Evolutionary conservation across 2,113 vertebrate genomes (phyloP), one percentile per base, ranked within the genome.

Genomic region (Pao palembangensis): DNA sequence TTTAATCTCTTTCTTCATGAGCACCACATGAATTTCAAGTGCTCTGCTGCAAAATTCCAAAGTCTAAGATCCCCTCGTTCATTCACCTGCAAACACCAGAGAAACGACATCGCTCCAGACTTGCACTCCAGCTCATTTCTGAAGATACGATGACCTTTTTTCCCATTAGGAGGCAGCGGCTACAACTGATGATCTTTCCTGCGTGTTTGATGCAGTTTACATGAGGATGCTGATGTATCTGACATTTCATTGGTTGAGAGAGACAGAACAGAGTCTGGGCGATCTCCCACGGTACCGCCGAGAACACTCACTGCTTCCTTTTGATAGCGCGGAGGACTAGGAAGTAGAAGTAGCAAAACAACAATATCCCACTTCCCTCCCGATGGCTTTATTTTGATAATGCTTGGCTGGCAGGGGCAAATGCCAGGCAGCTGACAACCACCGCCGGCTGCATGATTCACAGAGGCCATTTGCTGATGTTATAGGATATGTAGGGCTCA

Each of bases 1-100:
- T 83, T 90, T 88, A 83, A 90, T 91, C 85, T 88, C 64, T 81
- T 83, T 89, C 87, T 86, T 70, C 51, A 59, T 7, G 71, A 82
- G 82, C 85, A 82, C 87, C 77, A 71, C 77, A 52, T 66, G 63
- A 69, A 85, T 78, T 82, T 79, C 38, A 69, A 67, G 67, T 61
- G 47, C 12, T 76, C 57, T 15, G 21, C 64, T 3, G 53, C 21
- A 58, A 38, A 73, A 61, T 67, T 41, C 51, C 67, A 56, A 82
- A 83, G 73, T 75, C 79, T 82, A 46, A 58, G 69, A 82, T 82
- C 59, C 70, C 48, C 65, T 50, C 72, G 77, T 88, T 85, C 62
- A 69, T 70, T 71, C 73, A 20, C 20, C 56, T 70, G 6, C 71
- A 70, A 86, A 80, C 48, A 19, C 54, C 17, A 18, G 55, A 64